phyloP scores from a whole-genome alignment of 2,888 invertebrate genomes.

The Aquatica leii region DNA sequence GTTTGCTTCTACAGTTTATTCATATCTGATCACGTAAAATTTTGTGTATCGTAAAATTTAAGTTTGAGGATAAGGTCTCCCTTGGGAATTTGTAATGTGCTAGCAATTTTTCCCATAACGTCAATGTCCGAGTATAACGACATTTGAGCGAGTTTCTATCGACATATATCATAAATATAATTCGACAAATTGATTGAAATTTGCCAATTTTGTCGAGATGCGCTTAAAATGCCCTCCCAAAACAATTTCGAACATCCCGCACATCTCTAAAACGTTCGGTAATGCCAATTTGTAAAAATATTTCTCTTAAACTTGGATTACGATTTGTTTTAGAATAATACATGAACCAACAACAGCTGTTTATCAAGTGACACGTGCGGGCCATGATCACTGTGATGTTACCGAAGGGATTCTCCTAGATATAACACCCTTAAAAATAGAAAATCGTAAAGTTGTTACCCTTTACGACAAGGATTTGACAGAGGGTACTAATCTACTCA shows the following conservation, averaged over 20 bases:
- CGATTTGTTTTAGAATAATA: conserved; percentile 62
- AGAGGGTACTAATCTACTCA: conserved; percentile 76
- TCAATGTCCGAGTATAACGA: background rate
- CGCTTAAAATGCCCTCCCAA: no score
- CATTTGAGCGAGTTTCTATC: no score
- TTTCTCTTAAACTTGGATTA: no score
- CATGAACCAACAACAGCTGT: conserved; percentile 69
- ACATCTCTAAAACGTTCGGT: no score
- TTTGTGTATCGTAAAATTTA: conserved; percentile 6
- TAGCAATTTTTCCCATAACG: background rate
- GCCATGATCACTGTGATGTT: conserved; percentile 75
- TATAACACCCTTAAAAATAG: conserved; percentile 73
- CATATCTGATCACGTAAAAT: conserved; percentile 9
- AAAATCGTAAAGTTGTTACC: conserved; percentile 72
- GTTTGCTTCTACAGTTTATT: background rate
- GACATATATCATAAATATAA: no score
- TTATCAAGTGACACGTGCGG: conserved; percentile 75
- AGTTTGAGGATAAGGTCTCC: background rate
- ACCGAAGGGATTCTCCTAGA: conserved; percentile 75
- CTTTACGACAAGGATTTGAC: conserved; percentile 77
- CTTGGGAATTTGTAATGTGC: background rate
- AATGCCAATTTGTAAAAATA: no score
- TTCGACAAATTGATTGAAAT: no score
- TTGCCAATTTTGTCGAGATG: no score
- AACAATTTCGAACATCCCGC: no score